These are phyloP conservation scores for Tigriopus japonicus DNA, from an alignment of 1,140 invertebrate species.

Conservation along the genomic window DNA sequence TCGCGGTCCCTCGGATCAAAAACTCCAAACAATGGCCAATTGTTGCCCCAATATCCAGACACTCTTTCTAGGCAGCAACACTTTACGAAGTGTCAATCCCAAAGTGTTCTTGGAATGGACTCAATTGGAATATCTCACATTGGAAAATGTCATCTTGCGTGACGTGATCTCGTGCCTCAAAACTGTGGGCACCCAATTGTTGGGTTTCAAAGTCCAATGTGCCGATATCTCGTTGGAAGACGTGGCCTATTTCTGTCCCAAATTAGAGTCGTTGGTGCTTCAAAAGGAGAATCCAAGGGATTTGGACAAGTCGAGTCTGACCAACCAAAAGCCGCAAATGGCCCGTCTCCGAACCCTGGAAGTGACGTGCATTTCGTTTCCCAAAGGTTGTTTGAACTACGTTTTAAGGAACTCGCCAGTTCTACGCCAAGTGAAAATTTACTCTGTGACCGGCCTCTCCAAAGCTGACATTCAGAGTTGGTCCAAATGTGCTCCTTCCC, in stretches of 20 bases:
- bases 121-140: slow-evolving; percentile 7
- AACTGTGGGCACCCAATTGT: slow-evolving; percentile 3
- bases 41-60: background rate
- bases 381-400: background rate
- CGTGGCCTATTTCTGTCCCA: slow-evolving; percentile 1
- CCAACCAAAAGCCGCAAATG: background rate
- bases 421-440: background rate
- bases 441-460: background rate
- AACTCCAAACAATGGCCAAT: slow-evolving; percentile 11
- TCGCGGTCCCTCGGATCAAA: slow-evolving; percentile 13
- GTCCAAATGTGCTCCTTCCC: background rate
- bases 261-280: slow-evolving; percentile 5
- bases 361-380: background rate
- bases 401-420: background rate
- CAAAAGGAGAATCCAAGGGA: slow-evolving; percentile 11
- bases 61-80: slow-evolving; percentile 9
- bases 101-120: background rate
- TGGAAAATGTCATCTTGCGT: slow-evolving; percentile 9
- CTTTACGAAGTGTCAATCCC: background rate
- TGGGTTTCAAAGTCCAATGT: slow-evolving; percentile 11
- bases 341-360: background rate
- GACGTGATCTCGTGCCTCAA: slow-evolving; percentile 7
- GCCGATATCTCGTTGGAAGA: background rate
- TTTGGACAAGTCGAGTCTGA: background rate
- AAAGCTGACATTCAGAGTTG: background rate